Evolutionary conservation across 2,888 invertebrate species (phyloP).

Genomic region (Drosophila kuntzei): DNA sequence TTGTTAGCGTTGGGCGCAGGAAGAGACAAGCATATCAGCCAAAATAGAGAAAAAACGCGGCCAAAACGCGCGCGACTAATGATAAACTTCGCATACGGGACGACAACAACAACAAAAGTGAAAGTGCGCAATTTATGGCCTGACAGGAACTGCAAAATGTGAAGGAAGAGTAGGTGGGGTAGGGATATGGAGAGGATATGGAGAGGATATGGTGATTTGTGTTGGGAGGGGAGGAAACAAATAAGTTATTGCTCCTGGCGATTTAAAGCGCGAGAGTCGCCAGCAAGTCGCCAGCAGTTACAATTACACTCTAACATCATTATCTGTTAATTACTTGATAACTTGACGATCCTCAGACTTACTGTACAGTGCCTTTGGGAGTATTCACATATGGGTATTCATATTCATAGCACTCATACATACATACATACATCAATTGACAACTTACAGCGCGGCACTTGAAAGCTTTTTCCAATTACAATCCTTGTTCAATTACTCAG

Average conservation of each 20-base stretch:
- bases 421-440: neutral
- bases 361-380: neutral
- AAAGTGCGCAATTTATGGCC: constrained; percentile 61
- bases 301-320: neutral
- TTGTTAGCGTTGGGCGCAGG: constrained; percentile 48
- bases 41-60: constrained; percentile 40
- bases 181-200: neutral
- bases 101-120: constrained; percentile 52
- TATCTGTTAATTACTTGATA: constrained; percentile 2
- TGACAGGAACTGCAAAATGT: constrained; percentile 45
- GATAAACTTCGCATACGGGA: constrained; percentile 53
- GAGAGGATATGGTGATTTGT: neutral
- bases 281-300: constrained; percentile 13
- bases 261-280: constrained; percentile 39
- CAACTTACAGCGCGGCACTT: neutral
- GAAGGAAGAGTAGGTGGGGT: neutral
- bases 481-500: constrained; percentile 8
- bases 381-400: constrained; percentile 3
- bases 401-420: constrained; percentile 11
- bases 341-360: neutral
- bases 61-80: constrained; percentile 54
- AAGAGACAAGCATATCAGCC: constrained; percentile 41
- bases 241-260: constrained; percentile 39
- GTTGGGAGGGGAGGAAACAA: constrained; percentile 23
- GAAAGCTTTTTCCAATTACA: neutral